Evolutionary conservation across 2,888 invertebrate species (phyloP).

Genomic region (Andricus curvator): DNA sequence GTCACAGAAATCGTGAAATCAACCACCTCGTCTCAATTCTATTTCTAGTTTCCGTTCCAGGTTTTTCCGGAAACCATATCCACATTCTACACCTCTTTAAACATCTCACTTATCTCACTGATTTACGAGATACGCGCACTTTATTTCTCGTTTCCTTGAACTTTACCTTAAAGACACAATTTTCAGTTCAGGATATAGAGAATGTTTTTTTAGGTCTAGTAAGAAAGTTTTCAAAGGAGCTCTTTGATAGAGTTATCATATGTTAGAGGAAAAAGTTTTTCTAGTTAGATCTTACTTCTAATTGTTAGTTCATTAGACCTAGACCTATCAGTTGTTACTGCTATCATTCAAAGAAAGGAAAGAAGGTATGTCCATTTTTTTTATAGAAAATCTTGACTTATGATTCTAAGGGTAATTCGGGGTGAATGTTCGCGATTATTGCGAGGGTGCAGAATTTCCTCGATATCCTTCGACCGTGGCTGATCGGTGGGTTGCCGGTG

Average conservation of each 20-base stretch:
- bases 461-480: constrained; percentile 31
- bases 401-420: neutral
- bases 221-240: neutral
- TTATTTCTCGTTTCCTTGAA: constrained; percentile 14
- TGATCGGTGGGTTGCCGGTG: constrained; percentile 62
- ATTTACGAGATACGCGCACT: constrained; percentile 20
- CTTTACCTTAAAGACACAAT: constrained; percentile 11
- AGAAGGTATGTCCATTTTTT: neutral
- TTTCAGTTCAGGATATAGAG: neutral
- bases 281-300: neutral
- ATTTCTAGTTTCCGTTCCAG: constrained; percentile 1
- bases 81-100: constrained; percentile 6
- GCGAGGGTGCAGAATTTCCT: neutral
- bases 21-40: neutral
- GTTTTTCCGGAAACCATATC: neutral
- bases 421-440: neutral
- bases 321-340: neutral
- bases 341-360: neutral
- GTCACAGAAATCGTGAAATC: neutral
- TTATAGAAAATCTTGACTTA: neutral
- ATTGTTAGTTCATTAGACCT: neutral
- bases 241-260: neutral
- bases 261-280: neutral
- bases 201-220: neutral
- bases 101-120: constrained; percentile 35